Evolutionary conservation across 1,140 invertebrate species (phyloP), one percentile per base, ranked within the genome.

Genomic region (Pemphigus obesinymphae): DNA sequence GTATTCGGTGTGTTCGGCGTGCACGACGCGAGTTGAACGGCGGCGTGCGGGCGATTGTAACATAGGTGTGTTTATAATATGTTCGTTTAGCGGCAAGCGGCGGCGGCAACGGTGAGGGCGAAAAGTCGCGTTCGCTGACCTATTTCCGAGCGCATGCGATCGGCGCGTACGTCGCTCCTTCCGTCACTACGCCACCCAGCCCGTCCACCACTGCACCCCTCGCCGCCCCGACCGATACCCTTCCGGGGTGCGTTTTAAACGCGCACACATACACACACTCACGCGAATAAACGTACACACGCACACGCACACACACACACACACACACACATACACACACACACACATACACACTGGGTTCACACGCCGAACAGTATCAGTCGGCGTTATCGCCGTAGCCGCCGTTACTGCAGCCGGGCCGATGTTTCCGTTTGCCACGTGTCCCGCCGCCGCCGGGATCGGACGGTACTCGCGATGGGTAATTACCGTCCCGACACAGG

Each of bases 341-440:
- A 26, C 66, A 10, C 66, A 15, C 15, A 26, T 31, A 58, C 48
- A 73, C 43, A 58, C n/a, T 50, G 50, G 20, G 17, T 37, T 26
- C 17, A 20, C 43, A 20, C 45, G 43, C 26, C 45, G 70, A n/a
- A 50, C 70, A 26, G 17, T 50, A 73, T 48, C 70, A 50, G 70
- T 48, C 17, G 70, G 70, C 29, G 45, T 73, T 48, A 50, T 50
- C 70, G 70, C 43, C 37, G 26, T 17, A 45, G 13, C 23, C 37
- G 45, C 72, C 37, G 26, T 20, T 43, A 53, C 17, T 20, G 72
- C 50, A 78, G 48, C 75, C 48, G 8, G 37, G 10, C n/a, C 15
- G 10, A 80, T 80, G 76, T 80, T 80, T 43, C 76, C 76, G 55
- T 80, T 80, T 55, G 55, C 55, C 76, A 80, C 76, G 76, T 80